phyloP scores from a whole-genome alignment of 2,113 vertebrate genomes.

The Cettia cetti region DNA sequence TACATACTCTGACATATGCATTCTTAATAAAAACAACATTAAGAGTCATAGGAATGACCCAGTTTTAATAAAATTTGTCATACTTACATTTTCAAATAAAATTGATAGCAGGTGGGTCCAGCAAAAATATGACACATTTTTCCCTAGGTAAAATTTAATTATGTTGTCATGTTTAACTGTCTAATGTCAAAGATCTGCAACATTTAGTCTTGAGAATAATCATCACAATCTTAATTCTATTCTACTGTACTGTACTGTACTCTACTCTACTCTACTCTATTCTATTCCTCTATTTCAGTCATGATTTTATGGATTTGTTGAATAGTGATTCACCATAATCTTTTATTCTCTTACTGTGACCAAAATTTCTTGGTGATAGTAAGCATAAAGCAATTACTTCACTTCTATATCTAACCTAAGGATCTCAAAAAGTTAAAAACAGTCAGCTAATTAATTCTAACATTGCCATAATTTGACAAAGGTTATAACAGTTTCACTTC shows the following conservation, averaged over 20 bases:
- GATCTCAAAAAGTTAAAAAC: not conserved
- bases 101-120: not conserved
- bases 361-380: not conserved
- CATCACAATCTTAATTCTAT: rapidly evolving
- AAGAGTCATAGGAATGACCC: not conserved
- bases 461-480: not conserved
- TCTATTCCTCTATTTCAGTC: not conserved
- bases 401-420: not conserved
- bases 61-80: not conserved
- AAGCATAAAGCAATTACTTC: not conserved
- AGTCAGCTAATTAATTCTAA: not conserved
- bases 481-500: not conserved
- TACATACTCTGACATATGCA: not conserved
- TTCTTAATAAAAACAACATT: not conserved
- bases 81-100: not conserved
- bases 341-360: not conserved
- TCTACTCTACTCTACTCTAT: no score
- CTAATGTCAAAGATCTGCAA: not conserved
- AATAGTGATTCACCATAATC: not conserved
- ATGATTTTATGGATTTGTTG: not conserved
- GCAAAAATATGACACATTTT: not conserved
- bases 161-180: not conserved
- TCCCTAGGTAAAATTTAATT: not conserved
- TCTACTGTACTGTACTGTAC: no score
- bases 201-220: not conserved